phyloP scores from a whole-genome alignment of 2,888 invertebrate genomes.

The Tipula helvola region DNA sequence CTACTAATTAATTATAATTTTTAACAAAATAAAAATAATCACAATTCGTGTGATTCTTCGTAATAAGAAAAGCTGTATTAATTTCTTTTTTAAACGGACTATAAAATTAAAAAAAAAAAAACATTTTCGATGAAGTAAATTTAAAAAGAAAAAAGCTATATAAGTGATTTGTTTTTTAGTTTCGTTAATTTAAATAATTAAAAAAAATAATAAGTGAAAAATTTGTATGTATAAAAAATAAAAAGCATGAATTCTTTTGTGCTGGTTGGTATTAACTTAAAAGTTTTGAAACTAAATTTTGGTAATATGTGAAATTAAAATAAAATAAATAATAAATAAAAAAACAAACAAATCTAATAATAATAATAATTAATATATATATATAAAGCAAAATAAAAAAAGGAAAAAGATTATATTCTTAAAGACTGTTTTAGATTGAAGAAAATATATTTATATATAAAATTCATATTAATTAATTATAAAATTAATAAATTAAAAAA shows the following conservation, averaged over 20 bases:
- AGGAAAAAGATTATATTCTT: neutral
- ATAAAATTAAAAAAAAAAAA: neutral
- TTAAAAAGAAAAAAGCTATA: neutral
- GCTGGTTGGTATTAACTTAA: neutral
- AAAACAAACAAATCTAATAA: neutral
- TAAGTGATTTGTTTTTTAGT: neutral
- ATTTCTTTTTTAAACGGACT: neutral
- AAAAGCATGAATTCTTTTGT: neutral
- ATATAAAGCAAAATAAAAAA: neutral
- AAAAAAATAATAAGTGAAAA: neutral
- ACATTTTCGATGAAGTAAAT: neutral
- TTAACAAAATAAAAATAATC: neutral
- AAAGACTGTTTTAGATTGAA: slow-evolving; percentile 4
- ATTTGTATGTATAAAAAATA: neutral
- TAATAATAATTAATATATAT: neutral
- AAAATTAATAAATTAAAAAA: neutral
- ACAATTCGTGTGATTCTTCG: neutral
- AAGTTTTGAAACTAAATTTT: slow-evolving; percentile 4
- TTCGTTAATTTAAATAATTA: slow-evolving; percentile 4
- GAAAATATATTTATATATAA: neutral
- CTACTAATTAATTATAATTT: neutral
- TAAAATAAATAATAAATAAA: neutral
- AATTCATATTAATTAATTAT: neutral
- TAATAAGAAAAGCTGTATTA: slow-evolving; percentile 4
- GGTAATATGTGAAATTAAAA: slow-evolving; percentile 4